Base-by-base conservation (phyloP, 2,888 invertebrate genomes). In the Bugula neritina region DNA sequence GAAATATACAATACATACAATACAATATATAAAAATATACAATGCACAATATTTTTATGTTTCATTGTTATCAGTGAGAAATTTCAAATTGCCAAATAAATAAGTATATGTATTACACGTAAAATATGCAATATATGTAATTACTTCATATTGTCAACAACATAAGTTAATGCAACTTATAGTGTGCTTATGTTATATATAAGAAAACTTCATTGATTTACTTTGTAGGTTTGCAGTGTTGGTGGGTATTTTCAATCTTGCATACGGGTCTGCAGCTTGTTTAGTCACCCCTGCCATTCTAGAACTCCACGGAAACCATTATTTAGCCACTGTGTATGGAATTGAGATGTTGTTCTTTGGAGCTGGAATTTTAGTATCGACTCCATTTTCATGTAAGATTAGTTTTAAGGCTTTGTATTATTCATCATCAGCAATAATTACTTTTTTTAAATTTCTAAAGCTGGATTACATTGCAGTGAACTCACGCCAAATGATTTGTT, bases 331-430 rank as follows among this genome's bases (percentile, higher is more conserved):
- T 5, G 55, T 55, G 23, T 55, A 17, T n/a, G 55, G 55, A 5
- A 3, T 55, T 3, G 55, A 55, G 23, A 55, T 55, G 55, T 23
- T 55, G 21, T 17, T 5, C 23, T 55, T 17, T 55, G 55, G 55
- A 55, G 23, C 23, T 55, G 55, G 55, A 25, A 55, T 23, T n/a
- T 55, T 55, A 23, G 23, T 25, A 23, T 55, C 55, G 5, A 23
- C 55, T 17, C 55, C 55, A 55, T 55, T 55, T 55, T 55, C 55
- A 23, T 10, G 55, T 55, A n/a, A 55, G 25, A 5, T 55, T n/a
- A n/a, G n/a, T n/a, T n/a, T n/a, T n/a, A n/a, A n/a, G n/a, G n/a
- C n/a, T 43, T 43, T 43, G 43, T 43, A 43, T 43, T 10, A 17
- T 5, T 43, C 5, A 43, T 10, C 5, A 43, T 43, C 5, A 43